Conservation (phyloP, 1,140 invertebrate genomes). For the Hyposmocoma kahamanoa region DNA sequence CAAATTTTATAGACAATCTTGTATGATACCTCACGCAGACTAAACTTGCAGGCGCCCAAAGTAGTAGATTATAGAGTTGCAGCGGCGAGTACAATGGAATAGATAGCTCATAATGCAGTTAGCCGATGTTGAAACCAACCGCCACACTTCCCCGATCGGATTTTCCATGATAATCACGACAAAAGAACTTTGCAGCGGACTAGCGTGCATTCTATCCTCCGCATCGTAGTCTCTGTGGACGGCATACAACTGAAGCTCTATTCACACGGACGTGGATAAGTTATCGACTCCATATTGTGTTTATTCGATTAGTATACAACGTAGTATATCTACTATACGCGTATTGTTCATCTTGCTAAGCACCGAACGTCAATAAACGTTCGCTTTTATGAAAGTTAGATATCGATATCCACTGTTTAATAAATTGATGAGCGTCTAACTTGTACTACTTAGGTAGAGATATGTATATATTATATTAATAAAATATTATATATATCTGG, state of each 20-base stretch:
- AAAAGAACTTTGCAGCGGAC: slow-evolving; percentile 63
- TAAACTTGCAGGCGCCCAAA: neutral
- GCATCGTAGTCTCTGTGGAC: slow-evolving; percentile 17
- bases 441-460: too few relatives aligned
- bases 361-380: too few relatives aligned
- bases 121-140: slow-evolving; percentile 54
- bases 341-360: too few relatives aligned
- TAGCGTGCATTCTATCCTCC: slow-evolving; percentile 42
- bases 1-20: too few relatives aligned
- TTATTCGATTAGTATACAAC: slow-evolving; percentile 39
- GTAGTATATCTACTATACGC: too few relatives aligned
- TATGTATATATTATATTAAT: too few relatives aligned
- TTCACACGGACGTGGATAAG: slow-evolving; percentile 48
- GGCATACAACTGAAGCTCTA: slow-evolving; percentile 40
- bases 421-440: too few relatives aligned
- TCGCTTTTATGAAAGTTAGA: too few relatives aligned
- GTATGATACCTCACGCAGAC: too few relatives aligned
- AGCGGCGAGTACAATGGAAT: slow-evolving; percentile 33
- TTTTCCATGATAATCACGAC: slow-evolving; percentile 68
- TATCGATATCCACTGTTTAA: too few relatives aligned
- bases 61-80: slow-evolving; percentile 39
- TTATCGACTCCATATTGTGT: slow-evolving; percentile 42
- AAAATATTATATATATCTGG: too few relatives aligned
- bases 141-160: slow-evolving; percentile 67
- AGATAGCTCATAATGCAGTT: slow-evolving; percentile 68